A percentile compares a stretch with the other conserved stretches of the same genome.
Conservation (phyloP, 1,140 invertebrate genomes). For the Triops cancriformis region DNA sequence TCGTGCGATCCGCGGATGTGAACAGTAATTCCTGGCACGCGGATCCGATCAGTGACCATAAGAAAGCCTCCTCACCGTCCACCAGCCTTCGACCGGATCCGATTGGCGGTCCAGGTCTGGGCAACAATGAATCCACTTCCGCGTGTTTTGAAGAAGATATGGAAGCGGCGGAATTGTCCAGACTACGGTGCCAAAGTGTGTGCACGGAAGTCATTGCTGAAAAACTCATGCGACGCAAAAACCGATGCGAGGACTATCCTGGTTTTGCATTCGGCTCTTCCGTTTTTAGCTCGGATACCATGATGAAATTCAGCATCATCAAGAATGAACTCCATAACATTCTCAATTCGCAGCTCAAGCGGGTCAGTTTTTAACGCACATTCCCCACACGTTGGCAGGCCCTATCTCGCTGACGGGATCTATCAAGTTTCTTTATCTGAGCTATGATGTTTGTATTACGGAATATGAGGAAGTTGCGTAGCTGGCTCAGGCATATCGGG, state of each 20-base stretch:
- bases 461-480: neutral
- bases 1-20: neutral
- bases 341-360: slow-evolving; percentile 87
- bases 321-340: slow-evolving; percentile 95
- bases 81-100: slow-evolving; percentile 25
- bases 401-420: neutral
- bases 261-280: slow-evolving; percentile 81
- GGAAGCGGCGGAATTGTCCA: slow-evolving; percentile 57
- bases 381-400: neutral
- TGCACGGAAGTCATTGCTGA: slow-evolving; percentile 76
- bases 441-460: neutral
- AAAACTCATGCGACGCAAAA: slow-evolving; percentile 61
- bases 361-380: slow-evolving; percentile 58
- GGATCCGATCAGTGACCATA: neutral
- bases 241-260: slow-evolving; percentile 80
- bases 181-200: slow-evolving; percentile 75
- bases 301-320: slow-evolving; percentile 96
- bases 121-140: slow-evolving; percentile 29
- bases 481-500: neutral
- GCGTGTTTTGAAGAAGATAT: slow-evolving; percentile 43
- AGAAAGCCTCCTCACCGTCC: neutral
- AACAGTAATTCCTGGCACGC: slow-evolving; percentile 5
- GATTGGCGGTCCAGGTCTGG: slow-evolving; percentile 23
- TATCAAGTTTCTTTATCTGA: slow-evolving; percentile 11
- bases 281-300: slow-evolving; percentile 90